Base-by-base conservation (phyloP, 2,888 invertebrate species). In the Drosophila recens region DNA sequence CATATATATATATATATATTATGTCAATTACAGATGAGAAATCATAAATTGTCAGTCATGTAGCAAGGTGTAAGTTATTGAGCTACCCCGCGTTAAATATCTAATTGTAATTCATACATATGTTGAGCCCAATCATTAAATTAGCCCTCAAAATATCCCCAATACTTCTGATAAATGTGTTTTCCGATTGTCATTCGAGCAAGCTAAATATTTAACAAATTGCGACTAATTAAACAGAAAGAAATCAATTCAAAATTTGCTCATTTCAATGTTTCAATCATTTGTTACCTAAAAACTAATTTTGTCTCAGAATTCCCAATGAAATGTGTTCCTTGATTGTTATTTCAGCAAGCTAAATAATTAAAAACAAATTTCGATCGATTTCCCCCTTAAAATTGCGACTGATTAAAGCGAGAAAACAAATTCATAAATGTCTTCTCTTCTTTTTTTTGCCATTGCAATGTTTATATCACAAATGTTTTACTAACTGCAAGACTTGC, bases 1-100 rank as follows among this genome's bases (percentile, higher is more conserved):
- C 3, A 36, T 36, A 15, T n/a, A 6, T 38, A 3, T 8, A 36
- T 36, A 15, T n/a, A 6, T 38, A 8, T 54, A 46, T 72, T 62
- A 54, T 67, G 20, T 72, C 48, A 70, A 59, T 84, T 89, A 49
- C 83, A 84, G 83, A 84, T 89, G 79, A 80, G 15, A 86, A 78
- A 64, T 4, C 43, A 15, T 87, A 87, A 67, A 13, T 70, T 70
- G 40, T 65, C 56, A 59, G 64, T 68, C 61, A 34, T 61, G 49
- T 64, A 72, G 61, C 48, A 40, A 84, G 78, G 49, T 76, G 89
- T 83, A 87, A 89, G 83, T 87, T 63, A 36, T 61, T 43, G 38
- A 67, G 63, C 34, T 59, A 15, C 51, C 58, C 79, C 33, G 53
- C 23, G 61, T 48, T 53, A 11, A 27, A 42, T 20, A 13, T 23